phyloP scores from a whole-genome alignment of 1,140 invertebrate genomes.

The Ladona fulva region DNA sequence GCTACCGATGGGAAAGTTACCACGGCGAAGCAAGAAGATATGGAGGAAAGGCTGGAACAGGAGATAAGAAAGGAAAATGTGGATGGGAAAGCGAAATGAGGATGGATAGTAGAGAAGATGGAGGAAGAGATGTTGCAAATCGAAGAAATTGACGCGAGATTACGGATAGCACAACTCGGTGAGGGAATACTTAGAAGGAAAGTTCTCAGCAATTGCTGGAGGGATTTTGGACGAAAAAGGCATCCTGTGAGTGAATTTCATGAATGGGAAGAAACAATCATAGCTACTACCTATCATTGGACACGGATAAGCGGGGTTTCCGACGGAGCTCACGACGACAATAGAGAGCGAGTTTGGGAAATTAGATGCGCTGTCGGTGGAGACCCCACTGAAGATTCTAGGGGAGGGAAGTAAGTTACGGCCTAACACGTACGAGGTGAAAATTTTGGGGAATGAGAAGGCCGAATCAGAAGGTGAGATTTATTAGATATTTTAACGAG shows the following conservation, averaged over 20 bases:
- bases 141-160: background rate
- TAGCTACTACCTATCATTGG: background rate
- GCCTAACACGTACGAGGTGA: too few species aligned
- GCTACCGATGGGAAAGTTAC: slow-evolving; percentile 7
- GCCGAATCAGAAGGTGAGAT: too few species aligned
- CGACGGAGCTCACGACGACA: background rate
- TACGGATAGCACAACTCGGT: too few species aligned
- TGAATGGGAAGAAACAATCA: background rate
- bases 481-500: too few species aligned
- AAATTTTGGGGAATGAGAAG: too few species aligned
- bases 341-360: background rate
- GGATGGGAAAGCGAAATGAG: too few species aligned
- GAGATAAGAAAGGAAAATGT: background rate
- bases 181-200: too few species aligned
- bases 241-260: background rate
- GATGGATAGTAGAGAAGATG: background rate
- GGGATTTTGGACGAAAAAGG: background rate
- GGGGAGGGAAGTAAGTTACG: too few species aligned
- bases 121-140: background rate
- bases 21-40: background rate
- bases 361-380: background rate
- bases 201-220: background rate
- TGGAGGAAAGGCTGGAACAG: background rate
- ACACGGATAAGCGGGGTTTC: background rate
- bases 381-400: too few species aligned